Evolutionary conservation across 2,888 invertebrate species (phyloP).

Genomic region (Zele albiditarsus): DNA sequence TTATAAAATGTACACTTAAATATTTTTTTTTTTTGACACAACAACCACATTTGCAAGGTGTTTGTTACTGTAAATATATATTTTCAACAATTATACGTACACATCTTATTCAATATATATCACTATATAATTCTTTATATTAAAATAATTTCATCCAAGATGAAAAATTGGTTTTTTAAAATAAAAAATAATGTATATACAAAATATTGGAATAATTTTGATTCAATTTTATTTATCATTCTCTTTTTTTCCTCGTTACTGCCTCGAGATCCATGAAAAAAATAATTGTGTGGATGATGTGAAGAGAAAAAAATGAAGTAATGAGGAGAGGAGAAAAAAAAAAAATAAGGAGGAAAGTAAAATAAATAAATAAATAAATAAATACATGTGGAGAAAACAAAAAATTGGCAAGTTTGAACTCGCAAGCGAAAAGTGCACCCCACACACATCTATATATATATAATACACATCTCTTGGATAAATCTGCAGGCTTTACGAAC

Average conservation of each 20-base stretch:
- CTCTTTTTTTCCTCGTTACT: background rate
- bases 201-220: background rate
- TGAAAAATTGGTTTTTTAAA: no score
- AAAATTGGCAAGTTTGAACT: constrained; percentile 27
- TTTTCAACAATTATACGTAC: constrained; percentile 14
- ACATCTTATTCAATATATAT: background rate
- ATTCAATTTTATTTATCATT: constrained; percentile 18
- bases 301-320: constrained; percentile 23
- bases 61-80: background rate
- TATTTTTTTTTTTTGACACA: background rate
- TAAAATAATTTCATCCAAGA: background rate
- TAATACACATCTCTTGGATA: constrained; percentile 50
- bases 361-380: background rate
- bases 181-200: background rate
- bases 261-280: constrained; percentile 1
- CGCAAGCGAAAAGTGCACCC: constrained; percentile 37
- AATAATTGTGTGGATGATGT: constrained; percentile 15
- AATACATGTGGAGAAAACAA: background rate
- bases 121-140: background rate
- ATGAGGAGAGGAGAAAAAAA: no score
- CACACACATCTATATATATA: constrained; percentile 36
- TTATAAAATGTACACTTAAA: constrained; percentile 14
- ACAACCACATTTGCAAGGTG: constrained; percentile 27
- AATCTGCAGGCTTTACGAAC: constrained; percentile 51
- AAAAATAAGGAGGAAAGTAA: background rate